A percentile compares a stretch with the other conserved stretches of the same genome.
Evolutionary conservation across 2,888 invertebrate genomes (phyloP).

Genomic region (Shargacucullia verbasci): DNA sequence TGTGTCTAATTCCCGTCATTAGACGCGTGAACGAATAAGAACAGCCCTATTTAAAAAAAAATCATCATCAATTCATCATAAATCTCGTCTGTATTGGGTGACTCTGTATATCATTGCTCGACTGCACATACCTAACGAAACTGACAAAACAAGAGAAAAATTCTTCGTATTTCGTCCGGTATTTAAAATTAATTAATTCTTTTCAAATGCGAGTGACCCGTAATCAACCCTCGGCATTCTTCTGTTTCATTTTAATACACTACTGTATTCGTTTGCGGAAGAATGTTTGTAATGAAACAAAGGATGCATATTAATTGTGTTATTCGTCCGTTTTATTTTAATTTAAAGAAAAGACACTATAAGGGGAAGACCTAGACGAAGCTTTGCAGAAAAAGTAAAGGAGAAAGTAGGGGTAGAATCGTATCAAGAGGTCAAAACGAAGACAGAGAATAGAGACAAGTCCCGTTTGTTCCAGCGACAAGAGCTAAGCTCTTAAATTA

Average conservation of each 20-base stretch:
- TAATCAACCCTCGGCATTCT: slow-evolving; percentile 28
- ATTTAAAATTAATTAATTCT: slow-evolving; percentile 22
- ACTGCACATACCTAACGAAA: not conserved
- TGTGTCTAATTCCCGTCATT: too few species aligned
- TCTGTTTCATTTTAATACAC: slow-evolving; percentile 23
- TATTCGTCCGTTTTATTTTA: slow-evolving; percentile 2
- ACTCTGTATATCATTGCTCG: too few species aligned
- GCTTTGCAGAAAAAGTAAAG: too few species aligned
- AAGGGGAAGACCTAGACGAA: too few species aligned
- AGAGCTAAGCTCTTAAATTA: too few species aligned
- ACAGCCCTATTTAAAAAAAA: not conserved
- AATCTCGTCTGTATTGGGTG: too few species aligned
- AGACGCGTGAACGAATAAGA: not conserved
- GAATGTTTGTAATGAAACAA: slow-evolving; percentile 21
- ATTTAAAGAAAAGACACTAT: not conserved
- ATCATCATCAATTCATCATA: too few species aligned
- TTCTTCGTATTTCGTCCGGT: not conserved
- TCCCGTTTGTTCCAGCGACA: too few species aligned
- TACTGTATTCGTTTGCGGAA: not conserved
- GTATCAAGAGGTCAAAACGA: too few species aligned
- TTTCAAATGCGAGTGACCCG: slow-evolving; percentile 12
- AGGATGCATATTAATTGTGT: slow-evolving; percentile 10
- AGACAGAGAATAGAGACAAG: too few species aligned
- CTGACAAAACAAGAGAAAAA: not conserved
- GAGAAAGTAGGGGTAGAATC: too few species aligned